phyloP scores from a whole-genome alignment of 2,888 invertebrate species.

The Pseudoips prasinana region DNA sequence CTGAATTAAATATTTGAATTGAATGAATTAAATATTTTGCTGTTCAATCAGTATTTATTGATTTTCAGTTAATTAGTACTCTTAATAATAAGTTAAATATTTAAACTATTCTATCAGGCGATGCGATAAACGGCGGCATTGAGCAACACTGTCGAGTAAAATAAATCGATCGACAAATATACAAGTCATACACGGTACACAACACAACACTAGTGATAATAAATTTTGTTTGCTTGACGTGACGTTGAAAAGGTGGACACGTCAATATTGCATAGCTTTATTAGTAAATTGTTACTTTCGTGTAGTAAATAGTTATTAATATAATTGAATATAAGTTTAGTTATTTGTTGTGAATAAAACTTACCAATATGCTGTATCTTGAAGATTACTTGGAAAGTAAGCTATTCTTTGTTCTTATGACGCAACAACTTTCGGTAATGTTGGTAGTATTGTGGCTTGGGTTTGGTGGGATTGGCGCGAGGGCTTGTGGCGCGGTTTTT shows the following conservation, averaged over 20 bases:
- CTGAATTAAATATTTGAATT: too few relatives aligned
- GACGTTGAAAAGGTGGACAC: slow-evolving; percentile 40
- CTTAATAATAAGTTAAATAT: too few relatives aligned
- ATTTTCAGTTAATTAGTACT: too few relatives aligned
- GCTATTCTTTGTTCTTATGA: slow-evolving; percentile 71
- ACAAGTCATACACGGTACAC: too few relatives aligned
- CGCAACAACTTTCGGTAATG: slow-evolving; percentile 41
- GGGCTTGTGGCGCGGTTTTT: slow-evolving; percentile 49
- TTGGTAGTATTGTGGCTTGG: slow-evolving; percentile 54
- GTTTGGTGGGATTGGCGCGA: slow-evolving; percentile 41
- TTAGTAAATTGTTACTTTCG: slow-evolving; percentile 15
- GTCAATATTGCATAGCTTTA: slow-evolving; percentile 34
- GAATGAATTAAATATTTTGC: too few relatives aligned
- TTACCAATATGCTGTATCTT: slow-evolving; percentile 94
- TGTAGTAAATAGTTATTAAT: slow-evolving; percentile 16
- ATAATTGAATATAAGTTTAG: slow-evolving; percentile 13
- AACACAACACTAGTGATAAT: slow-evolving; percentile 18
- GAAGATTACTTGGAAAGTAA: slow-evolving; percentile 99
- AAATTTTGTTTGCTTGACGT: slow-evolving; percentile 31
- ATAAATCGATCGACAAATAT: too few relatives aligned
- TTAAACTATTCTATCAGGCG: too few relatives aligned
- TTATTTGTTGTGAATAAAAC: slow-evolving; percentile 36
- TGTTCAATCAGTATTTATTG: too few relatives aligned
- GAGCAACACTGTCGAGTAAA: too few relatives aligned
- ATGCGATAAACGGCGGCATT: too few relatives aligned